phyloP scores from a whole-genome alignment of 2,888 invertebrate species.

The Choristoneura rosaceana region DNA sequence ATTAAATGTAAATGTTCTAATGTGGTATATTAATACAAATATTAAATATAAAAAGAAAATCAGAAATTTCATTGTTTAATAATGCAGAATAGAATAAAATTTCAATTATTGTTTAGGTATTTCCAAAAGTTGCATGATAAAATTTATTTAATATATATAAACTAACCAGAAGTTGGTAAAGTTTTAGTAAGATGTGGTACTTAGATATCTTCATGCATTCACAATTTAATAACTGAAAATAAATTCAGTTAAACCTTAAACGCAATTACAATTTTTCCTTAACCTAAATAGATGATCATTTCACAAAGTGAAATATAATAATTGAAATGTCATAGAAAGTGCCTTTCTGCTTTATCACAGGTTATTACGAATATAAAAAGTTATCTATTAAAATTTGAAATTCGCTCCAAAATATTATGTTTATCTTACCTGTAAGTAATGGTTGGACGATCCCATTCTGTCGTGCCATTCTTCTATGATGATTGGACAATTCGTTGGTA shows the following conservation, averaged over 20 bases:
- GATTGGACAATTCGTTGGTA: constrained; percentile 63
- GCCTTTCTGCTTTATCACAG: neutral
- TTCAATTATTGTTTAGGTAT: neutral
- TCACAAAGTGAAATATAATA: neutral
- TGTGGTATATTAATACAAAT: too few species aligned
- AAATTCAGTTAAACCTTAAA: neutral
- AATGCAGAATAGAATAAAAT: neutral
- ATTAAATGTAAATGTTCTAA: too few species aligned
- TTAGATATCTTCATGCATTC: too few species aligned
- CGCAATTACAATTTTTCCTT: neutral
- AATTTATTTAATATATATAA: too few species aligned
- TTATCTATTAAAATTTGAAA: constrained; percentile 53
- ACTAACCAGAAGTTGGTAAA: neutral
- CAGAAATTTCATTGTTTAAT: neutral
- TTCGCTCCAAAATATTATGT: constrained; percentile 60
- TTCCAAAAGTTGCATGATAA: neutral
- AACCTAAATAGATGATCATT: constrained; percentile 1
- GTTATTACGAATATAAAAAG: constrained; percentile 29
- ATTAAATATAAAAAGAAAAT: too few species aligned
- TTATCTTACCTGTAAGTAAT: constrained; percentile 91
- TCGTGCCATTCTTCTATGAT: constrained; percentile 79
- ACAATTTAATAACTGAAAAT: neutral
- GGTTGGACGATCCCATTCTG: constrained; percentile 96
- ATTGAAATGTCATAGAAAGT: neutral
- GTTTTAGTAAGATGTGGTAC: neutral